Evolutionary conservation across 1,140 invertebrate species (phyloP), one percentile per base, ranked within the genome.

Genomic region (Asbolus verrucosus): DNA sequence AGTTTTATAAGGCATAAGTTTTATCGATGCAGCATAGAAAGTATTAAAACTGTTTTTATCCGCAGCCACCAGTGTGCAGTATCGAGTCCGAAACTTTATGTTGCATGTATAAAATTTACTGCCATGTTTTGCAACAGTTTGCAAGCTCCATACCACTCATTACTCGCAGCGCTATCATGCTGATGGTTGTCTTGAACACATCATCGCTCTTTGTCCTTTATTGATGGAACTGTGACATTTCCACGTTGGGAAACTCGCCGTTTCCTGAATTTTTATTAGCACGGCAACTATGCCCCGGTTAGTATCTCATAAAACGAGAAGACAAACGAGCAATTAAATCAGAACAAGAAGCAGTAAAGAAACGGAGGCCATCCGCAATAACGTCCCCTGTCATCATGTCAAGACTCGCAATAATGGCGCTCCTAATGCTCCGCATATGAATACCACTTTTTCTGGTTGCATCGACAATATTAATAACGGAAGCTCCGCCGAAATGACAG

Each of bases 311-410:
- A 72, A 71, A 73, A 68, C 46, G 54, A 15, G 36, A 73, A 71
- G 72, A 73, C 72, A 73, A 73, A 73, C 65, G 69, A 73, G 69
- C 72, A 73, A 73, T 73, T 73, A 73, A 73, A 67, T 67, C 61
- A 73, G 41, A 54, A 67, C 50, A 38, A 62, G 69, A 39, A 67
- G 65, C 41, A 62, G 69, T 71, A 71, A 69, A 71, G 38, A 66
- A 71, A 62, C 43, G 65, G 60, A 67, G 69, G 65, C 66, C 54
- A 15, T 33, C 43, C 62, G 38, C 27, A 65, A 69, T 69, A 69
- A 69, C 46, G 54, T 36, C 43, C 31, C 27, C 61, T 21, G 36
- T 69, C 65, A 71, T 67, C 50, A 67, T 71, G 68, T 65, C 73
- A 63, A 41, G 31, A 14, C 54, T 15, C 33, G 1, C 18, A 9